phyloP scores from a whole-genome alignment of 2,797 vertebrate genomes.

The Hypotaenidia okinawae region DNA sequence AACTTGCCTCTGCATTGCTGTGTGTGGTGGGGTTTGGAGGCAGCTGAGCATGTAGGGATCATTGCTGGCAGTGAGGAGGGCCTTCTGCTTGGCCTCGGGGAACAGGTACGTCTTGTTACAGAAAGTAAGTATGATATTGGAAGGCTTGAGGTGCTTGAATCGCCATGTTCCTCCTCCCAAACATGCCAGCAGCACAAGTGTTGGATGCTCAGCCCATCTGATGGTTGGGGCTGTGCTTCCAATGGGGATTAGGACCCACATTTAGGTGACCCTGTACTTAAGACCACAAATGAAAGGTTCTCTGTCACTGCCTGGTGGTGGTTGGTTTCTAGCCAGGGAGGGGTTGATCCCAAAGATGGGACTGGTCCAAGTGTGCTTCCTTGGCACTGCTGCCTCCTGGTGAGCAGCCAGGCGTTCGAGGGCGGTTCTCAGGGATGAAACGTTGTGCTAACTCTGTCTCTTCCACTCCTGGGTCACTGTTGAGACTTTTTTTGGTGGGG shows the following conservation, averaged over 20 bases:
- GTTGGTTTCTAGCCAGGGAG: not conserved
- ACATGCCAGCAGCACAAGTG: not conserved
- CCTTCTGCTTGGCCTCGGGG: not conserved
- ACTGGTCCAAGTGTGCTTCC: not conserved
- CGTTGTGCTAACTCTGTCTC: slow-evolving; percentile 8
- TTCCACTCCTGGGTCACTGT: slow-evolving; percentile 18
- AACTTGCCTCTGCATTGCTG: accelerated
- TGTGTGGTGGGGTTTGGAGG: not conserved
- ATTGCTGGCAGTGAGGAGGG: not conserved
- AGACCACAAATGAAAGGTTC: not conserved
- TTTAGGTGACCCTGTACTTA: not conserved
- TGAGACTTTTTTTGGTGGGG: slow-evolving; percentile 25
- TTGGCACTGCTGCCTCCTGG: not conserved
- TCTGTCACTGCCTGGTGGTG: accelerated
- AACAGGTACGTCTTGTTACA: not conserved
- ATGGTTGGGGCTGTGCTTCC: not conserved
- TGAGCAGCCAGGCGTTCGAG: not conserved
- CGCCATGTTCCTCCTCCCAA: not conserved
- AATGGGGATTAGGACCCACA: not conserved
- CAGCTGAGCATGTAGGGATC: accelerated
- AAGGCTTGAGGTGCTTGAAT: not conserved
- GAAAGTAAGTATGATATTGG: accelerated
- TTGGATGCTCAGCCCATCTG: not conserved
- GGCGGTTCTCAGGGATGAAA: slow-evolving; percentile 5
- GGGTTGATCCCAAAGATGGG: not conserved